These are phyloP conservation scores for Lochmaea crataegi DNA, from an alignment of 2,888 invertebrate species.

Conservation along the genomic window DNA sequence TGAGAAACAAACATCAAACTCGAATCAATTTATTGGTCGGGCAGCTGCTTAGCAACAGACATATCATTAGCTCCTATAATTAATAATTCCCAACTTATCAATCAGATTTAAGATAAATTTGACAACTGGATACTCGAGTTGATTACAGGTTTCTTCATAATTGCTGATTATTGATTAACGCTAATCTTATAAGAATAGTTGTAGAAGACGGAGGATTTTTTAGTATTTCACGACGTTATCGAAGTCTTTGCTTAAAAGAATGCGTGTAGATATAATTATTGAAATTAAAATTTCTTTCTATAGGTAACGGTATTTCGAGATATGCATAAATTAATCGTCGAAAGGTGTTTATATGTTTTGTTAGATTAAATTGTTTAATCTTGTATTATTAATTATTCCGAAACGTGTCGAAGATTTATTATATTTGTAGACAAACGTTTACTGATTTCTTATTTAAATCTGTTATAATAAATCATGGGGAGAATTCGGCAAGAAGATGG, in stretches of 20 bases:
- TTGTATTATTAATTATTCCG: background rate
- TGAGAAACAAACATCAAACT: background rate
- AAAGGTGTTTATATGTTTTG: background rate
- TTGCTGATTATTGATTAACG: constrained; percentile 39
- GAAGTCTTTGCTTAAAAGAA: background rate
- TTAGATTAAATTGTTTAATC: background rate
- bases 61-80: constrained; percentile 39
- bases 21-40: constrained; percentile 13
- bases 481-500: too few species aligned
- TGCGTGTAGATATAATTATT: constrained; percentile 6
- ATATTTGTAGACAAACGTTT: too few species aligned
- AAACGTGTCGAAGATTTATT: background rate
- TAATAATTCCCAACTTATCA: constrained; percentile 40
- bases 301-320: constrained; percentile 1
- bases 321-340: constrained; percentile 1
- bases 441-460: too few species aligned
- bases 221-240: constrained; percentile 21
- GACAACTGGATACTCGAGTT: constrained; percentile 36
- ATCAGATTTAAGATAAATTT: constrained; percentile 41
- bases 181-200: constrained; percentile 38
- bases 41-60: constrained; percentile 37
- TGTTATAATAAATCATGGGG: too few species aligned
- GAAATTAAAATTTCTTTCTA: constrained; percentile 1
- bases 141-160: constrained; percentile 36
- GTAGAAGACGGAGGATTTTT: constrained; percentile 26